These are phyloP conservation scores for Atethmia centrago DNA, from an alignment of 2,888 invertebrate species.

Conservation along the genomic window DNA sequence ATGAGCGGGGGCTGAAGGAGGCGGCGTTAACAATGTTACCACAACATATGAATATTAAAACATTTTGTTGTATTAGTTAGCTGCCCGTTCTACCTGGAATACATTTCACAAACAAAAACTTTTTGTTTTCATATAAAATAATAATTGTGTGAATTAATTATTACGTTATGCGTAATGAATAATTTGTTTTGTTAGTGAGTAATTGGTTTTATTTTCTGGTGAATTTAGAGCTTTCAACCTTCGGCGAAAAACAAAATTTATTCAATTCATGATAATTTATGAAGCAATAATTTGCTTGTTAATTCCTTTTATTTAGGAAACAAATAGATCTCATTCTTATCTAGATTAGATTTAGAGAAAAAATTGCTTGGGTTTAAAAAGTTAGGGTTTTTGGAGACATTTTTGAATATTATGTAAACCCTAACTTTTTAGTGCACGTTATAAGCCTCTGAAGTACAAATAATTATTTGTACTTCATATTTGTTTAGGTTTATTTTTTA, in stretches of 20 bases:
- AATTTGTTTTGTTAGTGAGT: conserved; percentile 3
- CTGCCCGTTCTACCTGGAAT: conserved; percentile 5
- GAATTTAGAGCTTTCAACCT: neutral
- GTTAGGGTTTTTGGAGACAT: no score
- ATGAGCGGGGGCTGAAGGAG: no score
- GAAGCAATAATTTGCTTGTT: no score
- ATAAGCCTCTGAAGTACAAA: neutral
- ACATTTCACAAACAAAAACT: conserved; percentile 26
- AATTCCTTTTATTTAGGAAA: no score
- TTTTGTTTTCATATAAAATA: conserved; percentile 22
- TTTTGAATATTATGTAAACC: no score
- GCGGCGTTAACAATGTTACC: neutral
- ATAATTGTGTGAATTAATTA: conserved; percentile 3
- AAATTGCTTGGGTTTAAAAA: no score
- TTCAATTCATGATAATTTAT: neutral
- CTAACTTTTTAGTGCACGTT: neutral
- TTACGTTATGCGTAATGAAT: conserved; percentile 2
- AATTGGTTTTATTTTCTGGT: neutral
- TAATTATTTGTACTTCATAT: no score
- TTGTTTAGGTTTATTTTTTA: no score
- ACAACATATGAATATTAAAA: conserved; percentile 45
- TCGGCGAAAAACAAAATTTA: neutral
- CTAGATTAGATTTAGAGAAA: no score
- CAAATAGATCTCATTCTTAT: no score
- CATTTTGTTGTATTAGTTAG: conserved; percentile 14